Base-by-base conservation (phyloP, 1,140 invertebrate species). In the Hyles euphorbiae region DNA sequence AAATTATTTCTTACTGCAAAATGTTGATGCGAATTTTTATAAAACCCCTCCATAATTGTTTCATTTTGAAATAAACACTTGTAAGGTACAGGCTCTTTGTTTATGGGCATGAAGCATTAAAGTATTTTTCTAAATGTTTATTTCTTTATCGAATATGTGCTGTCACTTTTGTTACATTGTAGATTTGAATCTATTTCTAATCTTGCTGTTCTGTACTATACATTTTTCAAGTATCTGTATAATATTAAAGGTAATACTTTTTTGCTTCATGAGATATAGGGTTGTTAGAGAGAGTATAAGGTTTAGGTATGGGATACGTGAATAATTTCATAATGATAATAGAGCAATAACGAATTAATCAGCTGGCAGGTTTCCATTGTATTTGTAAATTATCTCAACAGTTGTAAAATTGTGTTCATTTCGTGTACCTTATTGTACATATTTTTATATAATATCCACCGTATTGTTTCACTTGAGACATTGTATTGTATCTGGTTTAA, bases 261-360 rank as follows among this genome's bases (percentile, higher is more conserved):
- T 85, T 76, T 87, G 84, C 84, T 87, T 85, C 84, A 87, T 87
- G 84, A 80, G 72, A 74, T 87, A 79, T 83, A 85, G 81, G 80
- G 80, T 76, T 72, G 79, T 85, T 87, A 87, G 82, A 65, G 63
- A 58, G 73, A 76, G 76, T 82, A 74, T 87, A 84, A 82, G 74
- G 75, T 75, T 82, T 87, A 87, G 83, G 80, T 83, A 81, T 83
- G 78, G 80, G 74, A 59, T 70, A 81, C 75, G 69, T 72, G 70
- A 70, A 79, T 79, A 60, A 65, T 71, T 67, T 75, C 60, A 68
- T 78, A 60, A 58, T 54, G 33, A 22, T 73, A 66, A 76, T 83
- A 82, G 74, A 76, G 72, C 70, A 72, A 72, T 79, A 77, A 78
- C 61, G 61, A 67, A 70, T 70, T 76, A 67, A 73, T 77, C 66